Base-by-base conservation (phyloP, 2,888 invertebrate species). In the Hypselothyrea guttata region DNA sequence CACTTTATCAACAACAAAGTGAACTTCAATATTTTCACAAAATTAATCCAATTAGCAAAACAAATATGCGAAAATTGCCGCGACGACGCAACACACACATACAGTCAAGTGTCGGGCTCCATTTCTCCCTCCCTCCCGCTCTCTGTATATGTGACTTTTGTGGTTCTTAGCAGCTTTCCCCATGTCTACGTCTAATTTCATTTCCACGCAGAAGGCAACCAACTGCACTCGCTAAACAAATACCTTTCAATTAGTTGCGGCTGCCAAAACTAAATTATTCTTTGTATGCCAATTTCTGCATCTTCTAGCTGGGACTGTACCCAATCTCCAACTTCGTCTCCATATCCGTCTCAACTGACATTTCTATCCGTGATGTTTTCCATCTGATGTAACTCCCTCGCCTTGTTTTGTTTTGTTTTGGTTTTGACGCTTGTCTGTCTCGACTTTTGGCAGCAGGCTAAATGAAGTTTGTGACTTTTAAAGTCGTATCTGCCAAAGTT, bases 201-300 rank as follows among this genome's bases (percentile, higher is more conserved):
- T 67, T 73, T 75, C 56, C 62, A 54, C 49, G 62, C 57, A 54
- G 46, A 33, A 45, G 61, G 54, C 68, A 58, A 15, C 62, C 53
- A 53, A 47, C 67, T 75, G 73, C 68, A 75, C 51, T 68, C 72
- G 75, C 78, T 77, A 68, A 75, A 75, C 75, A 75, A 75, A 75
- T 75, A 77, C 78, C 75, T 75, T 77, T 75, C 78, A 75, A 75
- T 75, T 75, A 75, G 75, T 74, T 75, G 75, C 56, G 75, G 78
- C 68, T 68, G 75, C 55, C 75, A 74, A 77, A 73, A 71, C 71
- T 74, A 71, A 77, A 75, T 77, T 77, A 73, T 59, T 66, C 77
- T 73, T 73, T 76, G 71, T 70, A 55, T 54, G 59, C 40, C 55
- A 61, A 73, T 70, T 68, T 61, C 69, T 40, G 55, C 75, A 51